Evolutionary conservation across 2,113 vertebrate species (phyloP).

Genomic region (Diphyllodes magnificus): DNA sequence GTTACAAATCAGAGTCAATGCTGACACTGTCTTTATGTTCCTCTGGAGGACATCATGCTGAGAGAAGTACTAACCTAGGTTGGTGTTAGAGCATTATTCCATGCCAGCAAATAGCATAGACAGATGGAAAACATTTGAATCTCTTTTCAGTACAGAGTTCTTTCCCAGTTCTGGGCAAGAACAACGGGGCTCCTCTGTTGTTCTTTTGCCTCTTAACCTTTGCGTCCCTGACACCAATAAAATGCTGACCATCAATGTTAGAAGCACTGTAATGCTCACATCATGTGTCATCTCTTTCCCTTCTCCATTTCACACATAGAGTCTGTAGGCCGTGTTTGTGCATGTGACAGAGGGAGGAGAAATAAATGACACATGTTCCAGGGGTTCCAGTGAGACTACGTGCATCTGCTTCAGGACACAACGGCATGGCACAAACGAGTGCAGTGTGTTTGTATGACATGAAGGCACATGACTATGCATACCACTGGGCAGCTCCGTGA

Average conservation of each 20-base stretch:
- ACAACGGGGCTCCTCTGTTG: background rate
- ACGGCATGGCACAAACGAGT: background rate
- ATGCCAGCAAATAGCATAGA: background rate
- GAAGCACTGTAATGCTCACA: background rate
- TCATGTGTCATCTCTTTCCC: background rate
- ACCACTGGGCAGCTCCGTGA: background rate
- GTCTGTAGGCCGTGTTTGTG: background rate
- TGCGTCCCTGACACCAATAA: background rate
- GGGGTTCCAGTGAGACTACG: background rate
- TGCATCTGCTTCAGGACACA: background rate
- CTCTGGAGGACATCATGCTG: background rate
- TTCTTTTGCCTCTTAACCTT: background rate
- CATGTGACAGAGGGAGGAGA: constrained; percentile 28
- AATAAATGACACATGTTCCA: background rate
- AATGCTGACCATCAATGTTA: background rate
- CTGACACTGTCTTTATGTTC: background rate
- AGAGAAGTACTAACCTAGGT: background rate
- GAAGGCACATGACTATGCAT: background rate
- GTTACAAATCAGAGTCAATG: background rate
- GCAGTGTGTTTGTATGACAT: background rate
- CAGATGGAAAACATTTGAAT: background rate
- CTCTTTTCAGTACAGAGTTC: background rate
- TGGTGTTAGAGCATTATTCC: background rate
- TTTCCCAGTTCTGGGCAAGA: background rate
- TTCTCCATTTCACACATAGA: background rate